A percentile compares a stretch with the other conserved stretches of the same genome.
These are phyloP conservation scores for Tarsius wallacei DNA, from an alignment of 2,797 vertebrate species.

Conservation along the genomic window DNA sequence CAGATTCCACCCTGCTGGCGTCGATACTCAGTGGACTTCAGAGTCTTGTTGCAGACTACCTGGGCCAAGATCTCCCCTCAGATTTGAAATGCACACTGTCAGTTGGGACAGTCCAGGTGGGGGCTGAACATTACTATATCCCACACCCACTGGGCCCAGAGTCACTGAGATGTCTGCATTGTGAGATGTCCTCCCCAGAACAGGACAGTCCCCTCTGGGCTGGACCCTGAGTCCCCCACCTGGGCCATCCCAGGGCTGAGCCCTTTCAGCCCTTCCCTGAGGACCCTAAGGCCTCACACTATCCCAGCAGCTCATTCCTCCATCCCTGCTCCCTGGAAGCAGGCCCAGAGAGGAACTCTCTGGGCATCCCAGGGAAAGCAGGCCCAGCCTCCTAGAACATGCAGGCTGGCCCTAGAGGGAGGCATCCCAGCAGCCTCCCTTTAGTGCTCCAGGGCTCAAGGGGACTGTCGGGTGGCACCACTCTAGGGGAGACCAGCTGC, in stretches of 20 bases:
- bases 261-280: background rate
- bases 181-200: too few species aligned
- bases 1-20: background rate
- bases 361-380: too few species aligned
- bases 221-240: background rate
- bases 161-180: background rate
- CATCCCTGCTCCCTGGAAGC: background rate
- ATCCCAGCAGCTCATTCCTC: background rate
- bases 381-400: background rate
- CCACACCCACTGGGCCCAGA: background rate
- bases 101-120: background rate
- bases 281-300: too few species aligned
- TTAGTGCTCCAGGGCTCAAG: slow-evolving; percentile 57
- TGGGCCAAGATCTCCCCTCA: background rate
- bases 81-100: background rate
- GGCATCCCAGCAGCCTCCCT: background rate
- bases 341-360: too few species aligned
- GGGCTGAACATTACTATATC: too few species aligned
- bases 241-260: background rate
- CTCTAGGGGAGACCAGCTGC: slow-evolving; percentile 53
- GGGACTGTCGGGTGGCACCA: slow-evolving; percentile 71
- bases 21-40: accelerated
- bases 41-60: background rate
- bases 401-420: background rate
- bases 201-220: too few species aligned